Evolutionary conservation across 1,140 invertebrate genomes (phyloP).

Genomic region (Lamellibrachia luymesi): DNA sequence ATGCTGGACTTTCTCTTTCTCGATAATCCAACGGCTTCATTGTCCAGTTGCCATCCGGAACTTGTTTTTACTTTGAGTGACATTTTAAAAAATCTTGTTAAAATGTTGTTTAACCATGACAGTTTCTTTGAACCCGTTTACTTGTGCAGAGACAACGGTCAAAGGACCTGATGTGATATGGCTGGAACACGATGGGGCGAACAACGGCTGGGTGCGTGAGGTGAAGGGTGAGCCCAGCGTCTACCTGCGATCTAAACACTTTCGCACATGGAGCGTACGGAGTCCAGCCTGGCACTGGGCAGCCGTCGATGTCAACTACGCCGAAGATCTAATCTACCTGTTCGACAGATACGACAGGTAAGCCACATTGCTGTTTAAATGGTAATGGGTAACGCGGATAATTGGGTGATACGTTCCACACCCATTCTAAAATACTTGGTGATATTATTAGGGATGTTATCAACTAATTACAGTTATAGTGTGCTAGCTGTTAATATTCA

Average conservation of each 20-base stretch:
- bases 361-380: not conserved
- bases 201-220: slow-evolving; percentile 16
- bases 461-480: too few relatives aligned
- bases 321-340: slow-evolving; percentile 22
- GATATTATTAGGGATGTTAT: too few relatives aligned
- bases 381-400: too few relatives aligned
- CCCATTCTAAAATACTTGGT: too few relatives aligned
- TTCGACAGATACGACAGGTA: slow-evolving; percentile 23
- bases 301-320: slow-evolving; percentile 19
- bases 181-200: slow-evolving; percentile 16
- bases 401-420: too few relatives aligned
- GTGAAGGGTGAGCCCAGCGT: slow-evolving; percentile 19
- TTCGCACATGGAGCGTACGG: slow-evolving; percentile 1
- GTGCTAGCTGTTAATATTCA: too few relatives aligned
- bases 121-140: not conserved
- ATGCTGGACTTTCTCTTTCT: not conserved
- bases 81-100: not conserved
- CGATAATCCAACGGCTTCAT: not conserved
- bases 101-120: not conserved
- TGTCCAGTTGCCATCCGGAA: too few relatives aligned
- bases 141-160: not conserved
- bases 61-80: not conserved
- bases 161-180: slow-evolving; percentile 25
- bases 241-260: slow-evolving; percentile 16
- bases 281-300: slow-evolving; percentile 27